Evolutionary conservation across 2,797 vertebrate genomes (phyloP), one percentile per base, ranked within the genome.

Genomic region (Harpagifer antarcticus): DNA sequence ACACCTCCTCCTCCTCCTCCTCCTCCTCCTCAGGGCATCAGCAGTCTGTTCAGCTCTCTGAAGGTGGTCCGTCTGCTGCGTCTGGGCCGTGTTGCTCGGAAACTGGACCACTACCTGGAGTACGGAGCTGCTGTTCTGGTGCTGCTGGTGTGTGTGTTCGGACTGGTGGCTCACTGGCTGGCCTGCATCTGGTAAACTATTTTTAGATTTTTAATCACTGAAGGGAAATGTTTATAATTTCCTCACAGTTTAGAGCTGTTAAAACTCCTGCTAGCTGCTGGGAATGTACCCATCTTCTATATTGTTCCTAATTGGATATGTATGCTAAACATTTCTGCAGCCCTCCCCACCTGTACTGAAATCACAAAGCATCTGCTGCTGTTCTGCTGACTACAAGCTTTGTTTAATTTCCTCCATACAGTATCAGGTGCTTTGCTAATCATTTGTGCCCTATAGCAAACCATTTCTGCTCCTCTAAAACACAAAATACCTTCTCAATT

Each of bases 71-170:
- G 97, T 31, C 95, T 99, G 43, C 94, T 99, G 13, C 95, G 98
- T 68, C 91, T 99, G 44, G 98, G 97, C 5, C 96, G 98, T 0
- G 97, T 99, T 31, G 98, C 97, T 65, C 90, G 98, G 64, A 99
- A 99, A 78, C 82, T 99, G 94, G 98, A 99, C 91, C 98, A 99
- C 91, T 99, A 99, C 75, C 93, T 99, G 89, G 98, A 99, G 61
- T 99, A 99, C 0, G 98, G 98, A 0, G 98, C 98, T 0, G 98
- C 97, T 0, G 97, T 99, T 4, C 95, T 99, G 54, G 97, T 99
- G 42, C 95, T 99, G 73, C 67, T 99, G 92, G 97, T 99, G 37
- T 99, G 98, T 23, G 97, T 99, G 27, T 99, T 99, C 53, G 98
- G 97, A 45, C 93, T 99, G 48, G 97, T 97, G 58, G 97, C 98